Base-by-base conservation (phyloP, 2,888 invertebrate genomes). In the Phragmatobia fuliginosa region DNA sequence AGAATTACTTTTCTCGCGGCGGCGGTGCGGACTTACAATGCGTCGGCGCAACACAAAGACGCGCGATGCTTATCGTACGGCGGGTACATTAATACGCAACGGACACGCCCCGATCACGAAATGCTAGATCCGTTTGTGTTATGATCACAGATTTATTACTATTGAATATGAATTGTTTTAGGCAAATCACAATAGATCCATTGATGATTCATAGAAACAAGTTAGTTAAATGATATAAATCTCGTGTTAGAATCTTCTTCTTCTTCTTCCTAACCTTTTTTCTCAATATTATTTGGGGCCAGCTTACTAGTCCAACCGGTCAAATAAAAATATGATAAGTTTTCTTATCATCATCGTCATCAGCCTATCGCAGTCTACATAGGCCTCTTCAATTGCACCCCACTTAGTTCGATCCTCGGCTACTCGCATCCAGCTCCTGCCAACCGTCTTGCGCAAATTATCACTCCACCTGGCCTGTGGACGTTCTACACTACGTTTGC, bases 1-100 rank as follows among this genome's bases (percentile, higher is more conserved):
- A 91, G 93, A 93, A 92, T 93, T 91, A 93, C 90, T 94, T 94
- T 92, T 92, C 91, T 92, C 91, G 90, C 90, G 87, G 88, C 88
- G 83, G 86, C 85, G 68, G 76, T 86, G 77, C 87, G 85, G 70
- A 72, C 87, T 76, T 86, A 94, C 94, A 94, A 94, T 94, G 91
- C 89, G 90, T 88, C 93, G 94, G 94, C 91, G 85, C 74, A 81
- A 83, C 87, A 88, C 93, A 94, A 94, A 94, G 88, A 80, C 56
- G 66, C 84, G 87, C 83, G 93, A 94, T 93, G 87, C 83, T 92
- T 93, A 94, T 94, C 94, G 85, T 83, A 79, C 77, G 76, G 72
- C 83, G 84, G 87, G 88, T 86, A 90, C 91, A 92, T 93, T 94
- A 93, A 93, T 94, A 93, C 92, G 92, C 92, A 90, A 88, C 86